Evolutionary conservation across 2,113 vertebrate genomes (phyloP).

Genomic region (Ia io): DNA sequence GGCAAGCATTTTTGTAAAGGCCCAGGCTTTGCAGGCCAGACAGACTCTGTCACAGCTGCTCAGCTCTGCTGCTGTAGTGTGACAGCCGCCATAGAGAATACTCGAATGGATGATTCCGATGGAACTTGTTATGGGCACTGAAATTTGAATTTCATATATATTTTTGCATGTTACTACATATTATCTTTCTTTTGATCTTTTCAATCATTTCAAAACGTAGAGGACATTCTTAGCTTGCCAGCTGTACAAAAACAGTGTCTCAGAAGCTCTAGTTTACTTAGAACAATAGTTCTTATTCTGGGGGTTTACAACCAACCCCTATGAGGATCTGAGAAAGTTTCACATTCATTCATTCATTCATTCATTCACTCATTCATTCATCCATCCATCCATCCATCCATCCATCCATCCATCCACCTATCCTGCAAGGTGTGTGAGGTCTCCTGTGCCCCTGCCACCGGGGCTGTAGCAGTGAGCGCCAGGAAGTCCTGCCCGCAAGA

Average conservation of each 20-base stretch:
- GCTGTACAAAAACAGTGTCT: neutral
- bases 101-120: rapidly evolving
- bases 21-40: neutral
- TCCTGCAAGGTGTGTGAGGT: neutral
- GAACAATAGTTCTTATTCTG: neutral
- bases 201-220: neutral
- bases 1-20: neutral
- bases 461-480: neutral
- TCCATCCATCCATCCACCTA: no score
- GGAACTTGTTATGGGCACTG: neutral
- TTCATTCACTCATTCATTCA: neutral
- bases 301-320: neutral
- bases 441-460: neutral
- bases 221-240: neutral
- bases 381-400: no score
- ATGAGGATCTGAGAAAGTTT: neutral
- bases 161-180: slow-evolving; percentile 3
- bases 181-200: neutral
- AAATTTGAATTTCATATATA: neutral
- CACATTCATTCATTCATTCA: neutral
- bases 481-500: neutral
- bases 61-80: no score
- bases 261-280: neutral
- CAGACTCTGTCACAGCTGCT: neutral
- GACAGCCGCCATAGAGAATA: no score